Evolutionary conservation across 1,140 invertebrate genomes (phyloP), one percentile per base, ranked within the genome.

Genomic region (Leptopilina clavipes): DNA sequence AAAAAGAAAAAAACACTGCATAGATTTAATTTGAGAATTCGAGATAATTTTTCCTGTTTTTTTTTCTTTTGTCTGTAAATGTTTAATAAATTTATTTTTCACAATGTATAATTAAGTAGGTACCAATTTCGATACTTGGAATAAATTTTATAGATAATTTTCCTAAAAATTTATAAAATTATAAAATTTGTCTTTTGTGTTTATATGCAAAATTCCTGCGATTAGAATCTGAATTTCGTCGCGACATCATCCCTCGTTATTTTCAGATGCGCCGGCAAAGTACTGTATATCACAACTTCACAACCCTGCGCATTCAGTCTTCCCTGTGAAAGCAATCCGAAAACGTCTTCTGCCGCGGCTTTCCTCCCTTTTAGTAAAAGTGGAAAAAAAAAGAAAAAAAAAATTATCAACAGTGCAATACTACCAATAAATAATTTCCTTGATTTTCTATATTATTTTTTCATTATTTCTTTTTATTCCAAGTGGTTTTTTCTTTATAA

Each of bases 161-260:
- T n/a, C n/a, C n/a, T n/a, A n/a, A n/a, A n/a, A n/a, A n/a, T n/a
- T n/a, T n/a, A n/a, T n/a, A n/a, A n/a, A n/a, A n/a, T n/a, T n/a
- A n/a, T n/a, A n/a, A n/a, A n/a, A n/a, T n/a, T n/a, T n/a, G n/a
- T n/a, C n/a, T n/a, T n/a, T n/a, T n/a, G n/a, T n/a, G n/a, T n/a
- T n/a, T n/a, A n/a, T n/a, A n/a, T n/a, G n/a, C n/a, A n/a, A n/a
- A n/a, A n/a, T n/a, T n/a, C n/a, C n/a, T n/a, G n/a, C n/a, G n/a
- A n/a, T n/a, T n/a, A 31, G 25, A 31, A n/a, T 48, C 54, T 44
- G 19, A 22, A 56, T 43, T 54, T 54, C 78, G 80, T 77, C 76
- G 81, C 81, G 81, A 81, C 82, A 79, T 76, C 76, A 73, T 79
- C 59, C 43, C 76, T 78, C 79, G 82, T 85, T 85, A 85, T 84